These are phyloP conservation scores for Boulengeromyrus knoepffleri DNA, from an alignment of 2,113 vertebrate species.

Conservation along the genomic window DNA sequence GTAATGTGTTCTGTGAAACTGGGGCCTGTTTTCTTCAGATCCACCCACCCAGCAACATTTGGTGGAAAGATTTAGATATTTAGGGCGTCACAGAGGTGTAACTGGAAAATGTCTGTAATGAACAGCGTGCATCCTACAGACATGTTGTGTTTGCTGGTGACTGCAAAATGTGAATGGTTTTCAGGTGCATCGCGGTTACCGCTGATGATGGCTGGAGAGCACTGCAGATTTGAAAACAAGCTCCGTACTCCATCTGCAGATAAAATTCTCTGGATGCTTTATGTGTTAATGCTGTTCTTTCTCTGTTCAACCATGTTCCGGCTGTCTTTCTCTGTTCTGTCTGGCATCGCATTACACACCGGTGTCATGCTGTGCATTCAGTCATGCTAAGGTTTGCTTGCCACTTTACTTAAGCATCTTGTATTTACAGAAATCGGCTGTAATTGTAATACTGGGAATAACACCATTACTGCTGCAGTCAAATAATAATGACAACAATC, in stretches of 20 bases:
- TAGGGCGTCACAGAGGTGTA: slow-evolving; percentile 3
- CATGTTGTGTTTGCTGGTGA: background rate
- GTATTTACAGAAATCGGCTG: background rate
- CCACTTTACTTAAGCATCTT: background rate
- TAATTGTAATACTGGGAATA: background rate
- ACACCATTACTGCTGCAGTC: background rate
- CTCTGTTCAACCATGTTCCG: background rate
- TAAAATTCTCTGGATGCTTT: background rate
- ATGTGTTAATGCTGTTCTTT: background rate
- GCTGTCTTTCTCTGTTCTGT: background rate
- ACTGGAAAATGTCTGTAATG: background rate
- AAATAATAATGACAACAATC: background rate
- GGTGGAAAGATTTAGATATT: slow-evolving; percentile 7
- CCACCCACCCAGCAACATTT: slow-evolving; percentile 15
- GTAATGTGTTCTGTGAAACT: slow-evolving; percentile 1
- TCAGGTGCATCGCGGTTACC: background rate
- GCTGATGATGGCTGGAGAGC: background rate
- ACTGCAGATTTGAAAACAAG: background rate
- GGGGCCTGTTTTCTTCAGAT: slow-evolving; percentile 5
- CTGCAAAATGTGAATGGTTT: background rate
- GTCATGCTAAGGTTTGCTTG: background rate
- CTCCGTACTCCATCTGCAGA: background rate
- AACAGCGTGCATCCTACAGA: background rate
- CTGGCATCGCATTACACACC: background rate
- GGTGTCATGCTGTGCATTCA: background rate